Conservation (phyloP, 1,140 invertebrate genomes). For the Platyscapa corneri region DNA sequence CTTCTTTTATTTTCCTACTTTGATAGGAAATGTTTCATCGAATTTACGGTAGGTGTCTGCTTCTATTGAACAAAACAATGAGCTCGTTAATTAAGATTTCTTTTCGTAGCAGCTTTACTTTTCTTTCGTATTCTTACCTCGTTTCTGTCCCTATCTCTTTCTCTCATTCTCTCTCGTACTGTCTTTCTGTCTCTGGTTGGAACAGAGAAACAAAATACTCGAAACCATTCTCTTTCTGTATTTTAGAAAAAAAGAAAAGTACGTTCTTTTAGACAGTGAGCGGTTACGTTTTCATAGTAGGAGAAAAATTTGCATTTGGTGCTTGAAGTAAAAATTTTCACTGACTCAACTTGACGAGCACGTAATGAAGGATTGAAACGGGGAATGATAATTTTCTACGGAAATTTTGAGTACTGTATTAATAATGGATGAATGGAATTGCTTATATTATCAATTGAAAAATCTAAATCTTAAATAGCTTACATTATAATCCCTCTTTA, state of each 20-base stretch:
- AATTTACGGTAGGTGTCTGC: conserved; percentile 60
- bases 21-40: conserved; percentile 58
- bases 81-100: conserved; percentile 72
- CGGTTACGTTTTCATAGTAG: conserved; percentile 41
- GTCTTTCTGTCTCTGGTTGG: not conserved
- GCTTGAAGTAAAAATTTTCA: conserved; percentile 45
- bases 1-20: not conserved
- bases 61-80: conserved; percentile 64
- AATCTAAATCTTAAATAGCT: conserved; percentile 3
- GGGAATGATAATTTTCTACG: conserved; percentile 36
- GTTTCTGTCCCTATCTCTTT: not conserved
- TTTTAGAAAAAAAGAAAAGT: conserved; percentile 31
- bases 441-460: conserved; percentile 15
- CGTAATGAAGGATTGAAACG: conserved; percentile 45
- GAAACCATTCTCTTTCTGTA: conserved; percentile 48
- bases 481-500: not conserved
- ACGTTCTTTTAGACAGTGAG: conserved; percentile 54
- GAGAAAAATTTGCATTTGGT: conserved; percentile 47
- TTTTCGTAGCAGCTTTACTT: conserved; percentile 57
- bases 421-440: conserved; percentile 2
- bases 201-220: conserved; percentile 39
- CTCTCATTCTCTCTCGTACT: conserved; percentile 28
- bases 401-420: not conserved
- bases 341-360: conserved; percentile 39
- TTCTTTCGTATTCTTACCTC: conserved; percentile 17